Percentiles rank a stretch among this genome's conserved stretches.
These are phyloP conservation scores for Sigmodon hispidus DNA, from an alignment of 2,113 vertebrate species.

Conservation along the genomic window DNA sequence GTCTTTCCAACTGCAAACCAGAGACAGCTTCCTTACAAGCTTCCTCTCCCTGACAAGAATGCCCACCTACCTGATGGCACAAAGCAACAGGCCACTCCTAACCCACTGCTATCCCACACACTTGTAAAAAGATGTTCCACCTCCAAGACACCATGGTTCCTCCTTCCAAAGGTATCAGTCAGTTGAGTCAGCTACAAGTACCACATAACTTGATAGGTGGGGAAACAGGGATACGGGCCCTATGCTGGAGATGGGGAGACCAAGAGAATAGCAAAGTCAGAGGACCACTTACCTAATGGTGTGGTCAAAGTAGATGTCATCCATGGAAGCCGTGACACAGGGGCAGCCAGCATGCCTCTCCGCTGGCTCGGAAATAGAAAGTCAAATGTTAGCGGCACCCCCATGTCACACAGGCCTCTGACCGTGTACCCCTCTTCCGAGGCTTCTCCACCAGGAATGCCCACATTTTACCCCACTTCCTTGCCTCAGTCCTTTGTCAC, in stretches of 20 bases:
- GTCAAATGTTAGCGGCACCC: neutral
- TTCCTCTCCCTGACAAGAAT: neutral
- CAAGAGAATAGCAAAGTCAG: neutral
- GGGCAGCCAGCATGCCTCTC: constrained; percentile 94
- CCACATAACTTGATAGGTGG: neutral
- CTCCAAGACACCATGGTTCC: neutral
- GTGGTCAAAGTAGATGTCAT: constrained; percentile 96
- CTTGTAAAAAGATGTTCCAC: neutral
- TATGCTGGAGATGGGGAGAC: accelerated
- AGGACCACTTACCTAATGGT: constrained; percentile 92
- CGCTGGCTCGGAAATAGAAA: constrained; percentile 83
- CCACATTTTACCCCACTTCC: neutral
- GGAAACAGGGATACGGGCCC: neutral
- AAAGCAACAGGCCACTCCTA: neutral
- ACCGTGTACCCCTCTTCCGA: neutral
- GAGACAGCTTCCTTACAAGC: neutral
- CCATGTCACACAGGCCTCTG: neutral
- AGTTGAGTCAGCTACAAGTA: neutral
- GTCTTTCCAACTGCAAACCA: neutral
- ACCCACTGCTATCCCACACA: neutral
- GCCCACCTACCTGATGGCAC: neutral
- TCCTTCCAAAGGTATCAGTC: neutral
- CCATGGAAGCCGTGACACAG: constrained; percentile 96
- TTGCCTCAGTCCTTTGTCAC: neutral
- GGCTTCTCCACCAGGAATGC: neutral